A percentile compares a stretch with the other conserved stretches of the same genome.
Evolutionary conservation across 2,113 vertebrate genomes (phyloP).

Genomic region (Clinocottus analis): DNA sequence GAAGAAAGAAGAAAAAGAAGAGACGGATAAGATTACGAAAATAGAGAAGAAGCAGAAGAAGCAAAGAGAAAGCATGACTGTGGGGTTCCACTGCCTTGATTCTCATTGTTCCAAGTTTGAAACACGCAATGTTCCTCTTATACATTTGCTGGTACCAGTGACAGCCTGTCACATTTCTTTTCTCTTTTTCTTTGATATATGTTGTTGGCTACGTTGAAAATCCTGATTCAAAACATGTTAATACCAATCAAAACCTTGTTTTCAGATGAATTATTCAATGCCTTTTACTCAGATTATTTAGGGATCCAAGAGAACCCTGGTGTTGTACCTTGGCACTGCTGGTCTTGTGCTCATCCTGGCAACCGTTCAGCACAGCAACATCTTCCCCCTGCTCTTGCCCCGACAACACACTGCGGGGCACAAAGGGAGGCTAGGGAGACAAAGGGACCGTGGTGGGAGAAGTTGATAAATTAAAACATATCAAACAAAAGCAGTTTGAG

Average conservation of each 20-base stretch:
- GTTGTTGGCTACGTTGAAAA: too few species aligned
- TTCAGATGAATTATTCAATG: not conserved
- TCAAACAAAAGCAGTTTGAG: not conserved
- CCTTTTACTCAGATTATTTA: not conserved
- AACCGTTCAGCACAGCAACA: constrained; percentile 88
- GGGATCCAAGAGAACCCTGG: not conserved
- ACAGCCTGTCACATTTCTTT: too few species aligned
- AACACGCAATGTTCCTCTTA: too few species aligned
- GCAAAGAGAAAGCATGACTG: not conserved
- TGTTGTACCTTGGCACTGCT: constrained; percentile 86
- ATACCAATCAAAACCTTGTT: not conserved
- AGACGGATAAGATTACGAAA: not conserved
- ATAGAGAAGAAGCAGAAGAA: not conserved
- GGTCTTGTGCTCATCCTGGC: constrained; percentile 90
- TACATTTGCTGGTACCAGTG: too few species aligned
- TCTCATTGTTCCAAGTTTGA: too few species aligned
- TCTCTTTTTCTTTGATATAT: too few species aligned
- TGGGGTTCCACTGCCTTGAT: not conserved
- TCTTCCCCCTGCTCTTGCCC: constrained; percentile 84
- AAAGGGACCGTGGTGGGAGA: constrained; percentile 3
- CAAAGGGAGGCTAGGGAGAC: constrained; percentile 82
- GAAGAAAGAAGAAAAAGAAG: not conserved
- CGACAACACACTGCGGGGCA: constrained; percentile 83
- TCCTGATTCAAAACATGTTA: not conserved
- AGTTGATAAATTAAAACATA: constrained; percentile 13